These are phyloP conservation scores for Azorinus chamasolen DNA, from an alignment of 2,888 invertebrate species.

Conservation along the genomic window DNA sequence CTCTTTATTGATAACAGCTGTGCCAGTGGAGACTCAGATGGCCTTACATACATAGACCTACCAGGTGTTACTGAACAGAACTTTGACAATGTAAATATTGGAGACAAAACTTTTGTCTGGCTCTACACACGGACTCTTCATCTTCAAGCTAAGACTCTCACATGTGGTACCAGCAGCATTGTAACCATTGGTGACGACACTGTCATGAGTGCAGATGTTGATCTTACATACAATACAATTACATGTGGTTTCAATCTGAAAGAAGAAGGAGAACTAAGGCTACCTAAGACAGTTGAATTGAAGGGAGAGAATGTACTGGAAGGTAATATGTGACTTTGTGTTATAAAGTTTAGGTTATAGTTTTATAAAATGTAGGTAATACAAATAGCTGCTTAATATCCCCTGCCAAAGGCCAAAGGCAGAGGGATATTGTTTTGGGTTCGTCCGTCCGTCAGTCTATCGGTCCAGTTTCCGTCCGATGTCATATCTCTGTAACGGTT, in stretches of 20 bases:
- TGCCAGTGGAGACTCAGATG: slow-evolving; percentile 41
- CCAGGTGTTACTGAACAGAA: slow-evolving; percentile 14
- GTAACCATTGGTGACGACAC: slow-evolving; percentile 68
- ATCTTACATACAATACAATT: slow-evolving; percentile 64
- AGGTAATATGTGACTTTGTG: slow-evolving; percentile 45
- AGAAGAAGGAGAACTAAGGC: slow-evolving; percentile 69
- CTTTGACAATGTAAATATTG: slow-evolving; percentile 60
- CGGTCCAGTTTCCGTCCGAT: no score
- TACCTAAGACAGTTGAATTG: slow-evolving; percentile 72
- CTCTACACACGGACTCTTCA: slow-evolving; percentile 53
- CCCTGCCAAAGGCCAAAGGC: no score
- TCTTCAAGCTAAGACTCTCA: slow-evolving; percentile 63
- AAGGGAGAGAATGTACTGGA: slow-evolving; percentile 69
- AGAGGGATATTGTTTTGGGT: no score
- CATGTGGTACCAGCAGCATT: slow-evolving; percentile 63
- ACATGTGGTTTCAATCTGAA: slow-evolving; percentile 73
- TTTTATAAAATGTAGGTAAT: no score
- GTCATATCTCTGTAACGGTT: no score
- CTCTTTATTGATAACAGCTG: slow-evolving; percentile 58
- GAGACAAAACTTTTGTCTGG: slow-evolving; percentile 54
- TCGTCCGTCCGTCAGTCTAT: no score
- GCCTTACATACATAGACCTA: slow-evolving; percentile 63
- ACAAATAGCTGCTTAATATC: no score
- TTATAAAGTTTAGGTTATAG: background rate
- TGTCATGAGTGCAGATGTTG: slow-evolving; percentile 70